Base-by-base conservation (phyloP, 2,888 invertebrate genomes). In the Pomacea canaliculata region DNA sequence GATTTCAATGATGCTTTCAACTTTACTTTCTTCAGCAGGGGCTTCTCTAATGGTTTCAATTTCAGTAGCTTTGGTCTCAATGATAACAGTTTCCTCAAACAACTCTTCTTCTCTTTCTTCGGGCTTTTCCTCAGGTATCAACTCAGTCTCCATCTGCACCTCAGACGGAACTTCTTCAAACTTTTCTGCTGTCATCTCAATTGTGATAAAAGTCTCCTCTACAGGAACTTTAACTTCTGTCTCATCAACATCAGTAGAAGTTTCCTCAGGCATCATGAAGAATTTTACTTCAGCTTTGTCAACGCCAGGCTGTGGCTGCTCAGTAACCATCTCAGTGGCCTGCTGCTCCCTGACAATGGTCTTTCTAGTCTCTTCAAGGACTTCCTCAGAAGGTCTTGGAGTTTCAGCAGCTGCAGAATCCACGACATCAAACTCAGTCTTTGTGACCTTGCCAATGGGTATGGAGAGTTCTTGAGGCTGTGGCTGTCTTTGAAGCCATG, bases 401-500 rank as follows among this genome's bases (percentile, higher is more conserved):
- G 81, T 62, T 49, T 86, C 81, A 37, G 78, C 70, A 16, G 70
- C 73, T 8, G 76, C 75, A 68, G 78, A 70, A 49, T 81, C 80
- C 46, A 69, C 75, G 12, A 85, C 73, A 49, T 80, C 79, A 2
- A 86, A 78, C 48, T 82, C 82, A 46, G 82, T 73, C 19, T 74
- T 78, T 48, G 83, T 83, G 48, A 83, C 80, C 75, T 85, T 83
- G 23, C 82, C 76, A 65, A 83, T 82, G 23, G 86, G 83, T 18
- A 87, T 82, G 37, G 83, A 78, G 66, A 87, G 82, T 78, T 87
- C 86, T 49, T 84, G 84, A 65, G 79, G 81, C 73, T 85, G 82
- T 0, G 84, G 84, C 70, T 83, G 82, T 70, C 83, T 82, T 60
- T 84, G 83, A 79, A 87, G 84, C 16, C 81, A 80, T 49, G 84